phyloP scores from a whole-genome alignment of 2,888 invertebrate genomes.

The Scaptomyza reducta region DNA sequence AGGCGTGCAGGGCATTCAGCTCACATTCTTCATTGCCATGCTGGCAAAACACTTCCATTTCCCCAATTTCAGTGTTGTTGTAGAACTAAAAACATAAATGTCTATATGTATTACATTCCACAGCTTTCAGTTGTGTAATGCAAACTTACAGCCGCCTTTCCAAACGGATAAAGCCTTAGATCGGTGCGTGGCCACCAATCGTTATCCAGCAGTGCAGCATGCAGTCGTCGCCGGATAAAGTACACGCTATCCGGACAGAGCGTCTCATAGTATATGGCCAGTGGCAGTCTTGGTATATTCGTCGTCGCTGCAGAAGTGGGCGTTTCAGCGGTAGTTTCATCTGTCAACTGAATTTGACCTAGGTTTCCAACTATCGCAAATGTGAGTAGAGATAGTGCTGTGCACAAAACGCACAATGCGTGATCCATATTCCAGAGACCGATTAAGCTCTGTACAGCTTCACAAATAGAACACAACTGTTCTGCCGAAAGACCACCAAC shows the following conservation, averaged over 20 bases:
- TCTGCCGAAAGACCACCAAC: conserved; percentile 8
- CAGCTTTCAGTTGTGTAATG: background rate
- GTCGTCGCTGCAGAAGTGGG: background rate
- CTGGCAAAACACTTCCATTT: conserved; percentile 75
- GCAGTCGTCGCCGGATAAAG: conserved; percentile 77
- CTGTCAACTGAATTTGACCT: conserved; percentile 11
- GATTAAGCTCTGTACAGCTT: conserved; percentile 45
- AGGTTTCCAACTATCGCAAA: background rate
- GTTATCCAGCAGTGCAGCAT: conserved; percentile 68
- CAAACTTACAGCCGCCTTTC: conserved; percentile 81
- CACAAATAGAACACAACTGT: conserved; percentile 62
- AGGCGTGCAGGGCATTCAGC: conserved; percentile 82
- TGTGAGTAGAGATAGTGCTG: conserved; percentile 22
- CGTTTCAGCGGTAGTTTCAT: conserved; percentile 3
- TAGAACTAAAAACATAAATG: conserved; percentile 53
- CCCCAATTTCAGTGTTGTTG: conserved; percentile 62
- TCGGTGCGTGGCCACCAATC: conserved; percentile 70
- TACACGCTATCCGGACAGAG: conserved; percentile 81
- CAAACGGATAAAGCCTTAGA: conserved; percentile 82
- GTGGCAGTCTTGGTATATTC: conserved; percentile 50
- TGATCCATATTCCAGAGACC: conserved; percentile 32
- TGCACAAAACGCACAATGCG: conserved; percentile 16
- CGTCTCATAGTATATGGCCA: conserved; percentile 82
- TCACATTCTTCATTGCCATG: conserved; percentile 82
- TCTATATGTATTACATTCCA: no score